Percentiles rank a stretch among this genome's conserved stretches.
Conservation (phyloP, 2,888 invertebrate genomes). For the Ischnus inquisitorius region DNA sequence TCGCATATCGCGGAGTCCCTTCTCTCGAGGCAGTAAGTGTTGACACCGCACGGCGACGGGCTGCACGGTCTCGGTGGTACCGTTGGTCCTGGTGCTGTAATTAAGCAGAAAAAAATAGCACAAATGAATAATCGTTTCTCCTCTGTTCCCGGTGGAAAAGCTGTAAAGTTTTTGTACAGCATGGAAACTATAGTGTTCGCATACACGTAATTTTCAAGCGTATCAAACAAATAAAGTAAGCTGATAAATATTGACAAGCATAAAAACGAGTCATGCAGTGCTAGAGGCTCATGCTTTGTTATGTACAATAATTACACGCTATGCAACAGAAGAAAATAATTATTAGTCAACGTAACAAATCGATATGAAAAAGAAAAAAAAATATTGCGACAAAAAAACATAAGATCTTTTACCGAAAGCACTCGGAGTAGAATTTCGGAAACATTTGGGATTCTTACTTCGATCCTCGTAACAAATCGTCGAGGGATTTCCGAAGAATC, state of each 20-base stretch:
- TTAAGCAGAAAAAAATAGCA: slow-evolving; percentile 47
- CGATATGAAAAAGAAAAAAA: slow-evolving; percentile 33
- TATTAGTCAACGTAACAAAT: slow-evolving; percentile 45
- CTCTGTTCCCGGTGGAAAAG: not conserved
- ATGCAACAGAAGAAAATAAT: slow-evolving; percentile 48
- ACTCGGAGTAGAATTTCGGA: slow-evolving; percentile 13
- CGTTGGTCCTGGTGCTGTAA: slow-evolving; percentile 68
- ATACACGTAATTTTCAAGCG: slow-evolving; percentile 27
- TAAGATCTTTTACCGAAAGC: slow-evolving; percentile 7
- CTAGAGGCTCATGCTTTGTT: slow-evolving; percentile 42
- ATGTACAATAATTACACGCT: slow-evolving; percentile 76
- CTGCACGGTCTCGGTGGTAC: slow-evolving; percentile 86
- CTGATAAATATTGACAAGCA: slow-evolving; percentile 1
- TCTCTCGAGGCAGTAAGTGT: slow-evolving; percentile 90
- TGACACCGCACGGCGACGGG: slow-evolving; percentile 90
- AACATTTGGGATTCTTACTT: slow-evolving; percentile 81
- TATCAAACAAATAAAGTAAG: slow-evolving; percentile 22
- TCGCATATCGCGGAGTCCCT: slow-evolving; percentile 90
- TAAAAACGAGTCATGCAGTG: slow-evolving; percentile 48
- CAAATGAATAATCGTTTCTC: not conserved
- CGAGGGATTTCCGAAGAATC: slow-evolving; percentile 90
- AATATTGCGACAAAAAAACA: not conserved
- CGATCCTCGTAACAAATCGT: slow-evolving; percentile 86
- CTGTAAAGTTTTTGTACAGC: slow-evolving; percentile 6
- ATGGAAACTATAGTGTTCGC: slow-evolving; percentile 14